Evolutionary conservation across 2,797 vertebrate species (phyloP).

Genomic region (Harpagifer antarcticus): DNA sequence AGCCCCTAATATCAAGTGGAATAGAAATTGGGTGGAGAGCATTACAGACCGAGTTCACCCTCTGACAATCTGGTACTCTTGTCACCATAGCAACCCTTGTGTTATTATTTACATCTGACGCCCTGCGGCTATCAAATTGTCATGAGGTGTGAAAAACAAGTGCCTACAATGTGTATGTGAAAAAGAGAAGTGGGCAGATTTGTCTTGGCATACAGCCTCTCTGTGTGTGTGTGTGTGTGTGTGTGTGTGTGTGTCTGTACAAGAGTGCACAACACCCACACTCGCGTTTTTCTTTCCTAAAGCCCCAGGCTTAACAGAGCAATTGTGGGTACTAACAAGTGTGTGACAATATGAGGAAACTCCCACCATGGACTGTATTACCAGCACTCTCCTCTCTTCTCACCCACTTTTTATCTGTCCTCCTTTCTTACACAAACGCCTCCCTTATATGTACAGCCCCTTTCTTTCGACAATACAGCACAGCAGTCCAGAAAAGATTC

Average conservation of each 20-base stretch:
- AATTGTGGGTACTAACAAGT: conserved; percentile 60
- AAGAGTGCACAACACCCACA: neutral
- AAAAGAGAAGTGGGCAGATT: conserved; percentile 42
- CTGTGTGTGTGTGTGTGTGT: neutral
- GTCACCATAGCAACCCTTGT: conserved; percentile 17
- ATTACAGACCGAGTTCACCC: neutral
- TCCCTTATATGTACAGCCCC: conserved; percentile 11
- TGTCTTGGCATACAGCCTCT: conserved; percentile 46
- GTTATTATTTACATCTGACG: conserved; percentile 11
- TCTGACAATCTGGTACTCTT: neutral
- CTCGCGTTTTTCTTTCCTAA: conserved; percentile 35
- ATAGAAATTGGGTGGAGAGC: too few species aligned
- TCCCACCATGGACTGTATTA: conserved; percentile 22
- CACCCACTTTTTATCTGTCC: conserved; percentile 40
- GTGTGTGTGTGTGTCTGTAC: neutral
- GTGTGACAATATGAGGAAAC: conserved; percentile 50
- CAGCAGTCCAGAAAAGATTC: conserved; percentile 6
- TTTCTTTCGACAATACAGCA: neutral
- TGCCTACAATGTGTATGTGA: conserved; percentile 28
- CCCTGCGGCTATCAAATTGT: conserved; percentile 16
- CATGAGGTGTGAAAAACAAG: conserved; percentile 23
- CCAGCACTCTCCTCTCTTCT: conserved; percentile 11
- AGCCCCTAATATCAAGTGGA: too few species aligned
- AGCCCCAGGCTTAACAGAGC: conserved; percentile 44
- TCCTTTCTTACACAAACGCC: conserved; percentile 21